Evolutionary conservation across 2,797 vertebrate genomes (phyloP), one percentile per base, ranked within the genome.

Genomic region (Sebastes reedi): DNA sequence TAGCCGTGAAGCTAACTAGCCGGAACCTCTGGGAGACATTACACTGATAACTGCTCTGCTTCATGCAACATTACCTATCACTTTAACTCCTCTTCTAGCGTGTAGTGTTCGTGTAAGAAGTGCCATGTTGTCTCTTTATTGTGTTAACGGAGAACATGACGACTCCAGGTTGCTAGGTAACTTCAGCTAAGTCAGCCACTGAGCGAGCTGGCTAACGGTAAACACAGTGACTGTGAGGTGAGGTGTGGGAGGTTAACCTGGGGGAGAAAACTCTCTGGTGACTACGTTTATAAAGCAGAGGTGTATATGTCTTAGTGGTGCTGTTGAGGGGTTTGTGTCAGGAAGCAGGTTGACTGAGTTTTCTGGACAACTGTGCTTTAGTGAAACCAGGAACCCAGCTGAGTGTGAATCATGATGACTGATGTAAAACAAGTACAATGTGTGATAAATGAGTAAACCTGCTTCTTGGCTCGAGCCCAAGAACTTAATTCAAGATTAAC

Each of bases 1-100:
- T 92, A 93, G 94, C 93, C 67, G 13, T 67, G 67, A 6, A 60
- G 93, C 92, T 91, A 93, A 81, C 84, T 89, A 91, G 90, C 81
- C 72, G 80, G 67, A 80, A 71, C 71, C 83, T 85, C 75, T 77
- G 22, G 65, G 67, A 75, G 58, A 39, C 25, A 81, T 77, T 60
- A 30, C 25, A 75, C 11, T 27, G 54, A 52, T 32, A 55, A 79
- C 16, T 20, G 27, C 71, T 24, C 70, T 3, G 12, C 22, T 13
- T 69, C 46, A n/a, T 36, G 3, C 13, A 16, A 24, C 4, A 36
- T 9, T 10, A 50, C 14, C 8, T n/a, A 9, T 18, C 1, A 8
- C n/a, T 72, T 42, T 1, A 76, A 72, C 30, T 24, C 32, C 0
- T 0, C 1, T 2, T 8, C 3, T 56, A 6, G 5, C 13, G 11